Conservation (phyloP, 2,797 vertebrate genomes). For the Rousettus madagascariensis region DNA sequence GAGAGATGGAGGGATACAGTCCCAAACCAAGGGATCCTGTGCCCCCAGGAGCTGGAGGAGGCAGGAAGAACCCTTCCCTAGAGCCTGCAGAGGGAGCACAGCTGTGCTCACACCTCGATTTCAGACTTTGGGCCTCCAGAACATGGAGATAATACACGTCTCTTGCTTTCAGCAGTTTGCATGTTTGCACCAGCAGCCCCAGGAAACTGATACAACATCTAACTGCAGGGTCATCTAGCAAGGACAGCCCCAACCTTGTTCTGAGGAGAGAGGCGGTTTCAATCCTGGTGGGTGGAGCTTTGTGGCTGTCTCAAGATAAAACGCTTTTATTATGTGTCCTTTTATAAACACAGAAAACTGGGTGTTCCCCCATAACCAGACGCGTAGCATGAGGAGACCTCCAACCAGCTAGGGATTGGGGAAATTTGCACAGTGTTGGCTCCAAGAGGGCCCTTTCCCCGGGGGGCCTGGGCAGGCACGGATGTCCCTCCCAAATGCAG, state of each 20-base stretch:
- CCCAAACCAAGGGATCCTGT: neutral
- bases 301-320: neutral
- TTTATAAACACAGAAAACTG: neutral
- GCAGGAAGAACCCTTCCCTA: neutral
- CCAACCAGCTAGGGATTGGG: neutral
- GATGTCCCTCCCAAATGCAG: rapidly evolving
- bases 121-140: neutral
- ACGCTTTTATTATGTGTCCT: neutral
- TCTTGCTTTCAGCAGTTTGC: neutral
- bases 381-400: neutral
- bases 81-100: neutral
- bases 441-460: neutral
- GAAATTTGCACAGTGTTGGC: no score
- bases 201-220: neutral
- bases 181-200: neutral
- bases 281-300: neutral
- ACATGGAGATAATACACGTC: no score
- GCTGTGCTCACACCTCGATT: neutral
- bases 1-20: rapidly evolving
- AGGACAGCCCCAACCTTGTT: neutral
- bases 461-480: neutral
- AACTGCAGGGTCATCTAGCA: no score
- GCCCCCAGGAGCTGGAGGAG: neutral
- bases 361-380: neutral
- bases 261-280: neutral